phyloP scores from a whole-genome alignment of 2,113 vertebrate species.

The Atrichornis clamosus region DNA sequence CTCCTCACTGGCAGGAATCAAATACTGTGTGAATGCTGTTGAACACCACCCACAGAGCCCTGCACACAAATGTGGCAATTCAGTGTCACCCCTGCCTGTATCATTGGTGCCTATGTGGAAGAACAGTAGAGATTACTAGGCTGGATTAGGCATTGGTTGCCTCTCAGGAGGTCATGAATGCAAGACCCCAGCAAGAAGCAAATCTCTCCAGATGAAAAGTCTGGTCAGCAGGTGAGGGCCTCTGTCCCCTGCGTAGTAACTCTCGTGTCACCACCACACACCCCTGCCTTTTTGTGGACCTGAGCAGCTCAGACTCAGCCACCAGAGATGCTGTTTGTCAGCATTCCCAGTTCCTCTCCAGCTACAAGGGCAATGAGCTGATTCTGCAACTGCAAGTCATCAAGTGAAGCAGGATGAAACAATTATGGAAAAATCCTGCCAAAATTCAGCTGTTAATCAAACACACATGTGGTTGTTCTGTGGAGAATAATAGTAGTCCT shows the following conservation, averaged over 20 bases:
- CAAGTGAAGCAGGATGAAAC: background rate
- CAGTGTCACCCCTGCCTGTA: background rate
- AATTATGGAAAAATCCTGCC: background rate
- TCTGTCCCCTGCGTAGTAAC: background rate
- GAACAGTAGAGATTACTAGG: background rate
- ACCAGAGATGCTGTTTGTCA: background rate
- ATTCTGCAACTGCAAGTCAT: background rate
- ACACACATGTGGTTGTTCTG: background rate
- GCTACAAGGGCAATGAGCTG: background rate
- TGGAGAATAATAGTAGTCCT: background rate
- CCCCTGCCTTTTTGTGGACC: background rate
- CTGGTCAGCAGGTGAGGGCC: background rate
- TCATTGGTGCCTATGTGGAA: background rate
- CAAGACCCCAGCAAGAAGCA: background rate
- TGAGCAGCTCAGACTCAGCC: background rate
- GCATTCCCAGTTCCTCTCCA: background rate
- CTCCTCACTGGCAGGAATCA: background rate
- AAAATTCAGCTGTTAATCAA: background rate
- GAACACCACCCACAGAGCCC: background rate
- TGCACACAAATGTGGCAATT: background rate
- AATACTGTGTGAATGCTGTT: background rate
- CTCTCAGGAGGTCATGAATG: background rate
- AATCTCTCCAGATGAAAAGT: background rate
- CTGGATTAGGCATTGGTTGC: fast-evolving
- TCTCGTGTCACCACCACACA: background rate